Base-by-base conservation (phyloP, 1,140 invertebrate species). In the Drosophila neocordata region DNA sequence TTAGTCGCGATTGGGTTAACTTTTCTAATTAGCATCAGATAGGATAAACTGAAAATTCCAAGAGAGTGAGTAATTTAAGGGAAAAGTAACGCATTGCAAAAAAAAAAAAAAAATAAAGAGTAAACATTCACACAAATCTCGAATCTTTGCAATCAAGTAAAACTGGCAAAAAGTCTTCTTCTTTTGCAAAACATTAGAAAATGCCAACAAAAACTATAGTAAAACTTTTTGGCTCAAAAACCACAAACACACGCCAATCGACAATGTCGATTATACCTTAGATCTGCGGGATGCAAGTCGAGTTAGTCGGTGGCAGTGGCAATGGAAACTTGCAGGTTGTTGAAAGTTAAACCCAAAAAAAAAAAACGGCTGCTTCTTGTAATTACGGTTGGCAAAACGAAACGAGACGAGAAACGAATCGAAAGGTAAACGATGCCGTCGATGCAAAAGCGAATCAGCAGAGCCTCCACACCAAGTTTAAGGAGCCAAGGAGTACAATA, bases 1-100 rank as follows among this genome's bases (percentile, higher is more conserved):
- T 79, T 65, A 65, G 41, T 27, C 74, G 44, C 48, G 67, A 71
- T 65, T 65, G 71, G 35, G 64, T 48, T 34, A 87, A 87, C 83
- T 88, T 87, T 83, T 88, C 67, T 82, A 87, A 87, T 87, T 88
- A 87, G 72, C 65, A 62, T 77, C 71, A 78, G 63, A 55, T 63
- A 31, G 66, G 44, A 52, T 38, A 62, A 65, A 48, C 38, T 24
- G 20, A 20, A 53, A 57, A 53, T 61, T 48, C 15, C 56, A 35
- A 18, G 5, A 9, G 18, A 7, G 4, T 11, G 41, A 4, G 66
- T 48, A 65, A 44, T 63, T 44, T 80, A 79, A 75, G 67, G 70
- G 73, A 60, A 37, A 41, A 60, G 18, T 44, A 57, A 48, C 37
- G 73, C 77, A 68, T 65, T 70, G 68, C 60, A 52, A 56, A n/a